phyloP scores from a whole-genome alignment of 2,113 vertebrate genomes.

The Protomyctophum bolini region DNA sequence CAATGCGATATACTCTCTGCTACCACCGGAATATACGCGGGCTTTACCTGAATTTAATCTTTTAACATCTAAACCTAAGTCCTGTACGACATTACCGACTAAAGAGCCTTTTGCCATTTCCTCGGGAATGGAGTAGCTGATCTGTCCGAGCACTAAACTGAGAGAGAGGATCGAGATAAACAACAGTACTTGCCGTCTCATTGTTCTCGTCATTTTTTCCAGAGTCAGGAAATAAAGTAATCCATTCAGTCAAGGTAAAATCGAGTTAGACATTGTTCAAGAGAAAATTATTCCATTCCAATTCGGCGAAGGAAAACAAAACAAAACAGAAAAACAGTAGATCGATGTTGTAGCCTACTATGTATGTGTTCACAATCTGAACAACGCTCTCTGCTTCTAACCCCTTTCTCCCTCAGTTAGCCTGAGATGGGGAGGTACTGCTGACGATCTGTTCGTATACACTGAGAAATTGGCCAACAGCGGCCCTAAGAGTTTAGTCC shows the following conservation, averaged over 20 bases:
- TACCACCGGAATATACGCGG: constrained; percentile 55
- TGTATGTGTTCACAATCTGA: neutral
- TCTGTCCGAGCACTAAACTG: constrained; percentile 16
- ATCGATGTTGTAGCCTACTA: too few relatives aligned
- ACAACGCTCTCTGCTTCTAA: too few relatives aligned
- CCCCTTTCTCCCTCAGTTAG: too few relatives aligned
- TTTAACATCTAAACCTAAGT: constrained; percentile 56
- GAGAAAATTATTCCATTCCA: too few relatives aligned
- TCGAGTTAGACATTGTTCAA: too few relatives aligned
- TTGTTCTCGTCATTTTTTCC: neutral
- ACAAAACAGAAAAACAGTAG: too few relatives aligned
- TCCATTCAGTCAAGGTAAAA: neutral
- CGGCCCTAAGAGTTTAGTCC: constrained; percentile 25
- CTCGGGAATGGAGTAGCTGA: constrained; percentile 32
- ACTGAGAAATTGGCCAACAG: constrained; percentile 23
- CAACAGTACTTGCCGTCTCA: too few relatives aligned
- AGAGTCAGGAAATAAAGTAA: neutral
- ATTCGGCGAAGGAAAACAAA: too few relatives aligned
- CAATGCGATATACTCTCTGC: constrained; percentile 57
- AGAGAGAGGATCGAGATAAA: too few relatives aligned
- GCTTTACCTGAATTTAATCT: constrained; percentile 24
- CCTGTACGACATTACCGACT: constrained; percentile 68
- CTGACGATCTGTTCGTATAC: neutral
- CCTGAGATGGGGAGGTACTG: constrained; percentile 6
- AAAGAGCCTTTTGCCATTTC: constrained; percentile 65